Base-by-base conservation (phyloP, 2,113 vertebrate genomes). In the Oryzias javanicus region DNA sequence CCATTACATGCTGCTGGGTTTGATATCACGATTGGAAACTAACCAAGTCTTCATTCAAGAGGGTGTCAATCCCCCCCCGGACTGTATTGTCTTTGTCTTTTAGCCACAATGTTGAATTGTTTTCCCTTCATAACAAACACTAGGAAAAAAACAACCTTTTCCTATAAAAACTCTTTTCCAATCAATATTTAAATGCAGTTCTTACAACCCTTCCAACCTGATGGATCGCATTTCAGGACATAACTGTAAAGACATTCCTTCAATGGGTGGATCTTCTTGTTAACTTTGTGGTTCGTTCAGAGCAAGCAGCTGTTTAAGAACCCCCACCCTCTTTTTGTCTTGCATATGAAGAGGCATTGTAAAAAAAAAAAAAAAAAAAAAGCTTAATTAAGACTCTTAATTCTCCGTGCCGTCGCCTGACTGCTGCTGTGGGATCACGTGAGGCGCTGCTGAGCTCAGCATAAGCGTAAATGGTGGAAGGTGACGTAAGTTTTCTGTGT, bases 371-470 rank as follows among this genome's bases (percentile, higher is more conserved):
- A 82, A 62, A 51, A 20, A 81, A 73, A 60, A 83, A 86, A 85
- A 84, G 85, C 88, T 90, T 89, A 90, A 91, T 91, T 88, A 90
- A 89, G 84, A 86, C 81, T 74, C 76, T 45, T 90, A 89, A 91
- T 90, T 89, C 87, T 89, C 81, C 72, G 42, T 88, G 79, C 74
- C 40, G 42, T 90, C 87, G 80, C 64, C 86, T 53, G 87, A 87
- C 83, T 25, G n/a, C 49, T 42, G 80, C 80, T 90, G 90, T 90
- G 88, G 13, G 17, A 81, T 90, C 89, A 89, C 88, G 89, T 89
- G 89, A 85, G 64, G 59, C 17, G 3, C 59, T 46, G 57, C 69
- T 65, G 54, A 59, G 53, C 53, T 13, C 82, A 78, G 70, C 51
- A 16, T 67, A 78, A 42, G 67, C 40, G 60, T 45, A 14, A 45